These are phyloP conservation scores for Eupithecia subfuscata DNA, from an alignment of 2,888 invertebrate species.

Conservation along the genomic window DNA sequence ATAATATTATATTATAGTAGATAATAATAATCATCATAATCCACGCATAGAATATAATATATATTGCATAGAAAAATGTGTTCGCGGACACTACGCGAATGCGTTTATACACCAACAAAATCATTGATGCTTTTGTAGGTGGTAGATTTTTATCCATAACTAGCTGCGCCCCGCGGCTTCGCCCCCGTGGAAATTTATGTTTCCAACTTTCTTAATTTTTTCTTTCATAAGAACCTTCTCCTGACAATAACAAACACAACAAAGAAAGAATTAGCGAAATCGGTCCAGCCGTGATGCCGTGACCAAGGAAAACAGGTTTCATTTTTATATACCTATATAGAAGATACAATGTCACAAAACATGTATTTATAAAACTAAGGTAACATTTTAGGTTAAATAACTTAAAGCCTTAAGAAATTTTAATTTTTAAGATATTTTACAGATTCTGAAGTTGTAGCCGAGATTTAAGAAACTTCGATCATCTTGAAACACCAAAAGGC, in stretches of 20 bases:
- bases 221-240: too few species aligned
- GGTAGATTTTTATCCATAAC: too few species aligned
- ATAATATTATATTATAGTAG: too few species aligned
- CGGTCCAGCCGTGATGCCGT: too few species aligned
- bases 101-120: background rate
- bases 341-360: background rate
- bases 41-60: background rate
- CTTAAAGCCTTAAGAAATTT: background rate
- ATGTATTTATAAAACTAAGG: too few species aligned
- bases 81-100: background rate
- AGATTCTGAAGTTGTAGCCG: background rate
- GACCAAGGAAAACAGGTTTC: too few species aligned
- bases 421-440: background rate
- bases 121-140: background rate
- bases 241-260: too few species aligned
- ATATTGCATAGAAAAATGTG: background rate
- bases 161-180: too few species aligned
- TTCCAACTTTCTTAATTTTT: too few species aligned
- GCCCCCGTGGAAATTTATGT: too few species aligned
- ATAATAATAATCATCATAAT: background rate
- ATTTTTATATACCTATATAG: too few species aligned
- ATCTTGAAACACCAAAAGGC: conserved; percentile 48
- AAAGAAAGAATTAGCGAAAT: too few species aligned
- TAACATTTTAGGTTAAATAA: background rate
- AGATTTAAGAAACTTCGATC: conserved; percentile 38